Percentiles rank a stretch among this genome's conserved stretches.
Evolutionary conservation across 2,888 invertebrate species (phyloP).

Genomic region (Pilophorus perplexus): DNA sequence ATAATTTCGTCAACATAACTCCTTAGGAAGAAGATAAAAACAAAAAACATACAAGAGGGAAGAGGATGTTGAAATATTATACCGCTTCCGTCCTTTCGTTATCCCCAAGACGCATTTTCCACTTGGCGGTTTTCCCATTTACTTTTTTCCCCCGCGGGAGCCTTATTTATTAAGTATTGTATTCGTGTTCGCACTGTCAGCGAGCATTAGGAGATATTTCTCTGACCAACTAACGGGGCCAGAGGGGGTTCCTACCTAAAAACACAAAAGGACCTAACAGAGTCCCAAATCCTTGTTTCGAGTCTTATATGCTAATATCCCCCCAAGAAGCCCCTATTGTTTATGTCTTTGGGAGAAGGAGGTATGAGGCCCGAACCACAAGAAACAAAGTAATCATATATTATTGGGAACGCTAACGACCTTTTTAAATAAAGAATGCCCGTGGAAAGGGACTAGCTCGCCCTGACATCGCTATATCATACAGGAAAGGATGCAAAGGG

Average conservation of each 20-base stretch:
- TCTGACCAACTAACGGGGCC: background rate
- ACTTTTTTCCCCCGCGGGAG: background rate
- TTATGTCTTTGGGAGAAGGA: conserved; percentile 12
- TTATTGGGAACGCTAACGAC: conserved; percentile 38
- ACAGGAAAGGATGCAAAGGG: background rate
- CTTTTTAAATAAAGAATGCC: conserved; percentile 35
- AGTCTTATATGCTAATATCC: conserved; percentile 36
- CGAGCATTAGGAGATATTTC: conserved; percentile 13
- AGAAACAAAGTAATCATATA: conserved; percentile 37
- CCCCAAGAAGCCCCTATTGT: conserved; percentile 21
- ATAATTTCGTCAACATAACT: no score
- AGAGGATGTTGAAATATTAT: no score
- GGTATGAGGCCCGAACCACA: conserved; percentile 15
- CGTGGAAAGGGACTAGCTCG: conserved; percentile 1
- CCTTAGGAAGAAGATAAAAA: no score
- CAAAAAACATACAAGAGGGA: no score
- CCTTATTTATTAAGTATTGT: conserved; percentile 35
- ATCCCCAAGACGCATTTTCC: no score
- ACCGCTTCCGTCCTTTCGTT: no score
- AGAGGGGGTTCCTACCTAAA: background rate
- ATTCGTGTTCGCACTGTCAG: conserved; percentile 34
- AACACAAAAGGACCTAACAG: conserved; percentile 11
- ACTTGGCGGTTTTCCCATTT: no score
- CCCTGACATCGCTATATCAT: conserved; percentile 29
- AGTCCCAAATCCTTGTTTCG: conserved; percentile 35